Conservation (phyloP, 2,888 invertebrate genomes). For the Endomychus coccineus region DNA sequence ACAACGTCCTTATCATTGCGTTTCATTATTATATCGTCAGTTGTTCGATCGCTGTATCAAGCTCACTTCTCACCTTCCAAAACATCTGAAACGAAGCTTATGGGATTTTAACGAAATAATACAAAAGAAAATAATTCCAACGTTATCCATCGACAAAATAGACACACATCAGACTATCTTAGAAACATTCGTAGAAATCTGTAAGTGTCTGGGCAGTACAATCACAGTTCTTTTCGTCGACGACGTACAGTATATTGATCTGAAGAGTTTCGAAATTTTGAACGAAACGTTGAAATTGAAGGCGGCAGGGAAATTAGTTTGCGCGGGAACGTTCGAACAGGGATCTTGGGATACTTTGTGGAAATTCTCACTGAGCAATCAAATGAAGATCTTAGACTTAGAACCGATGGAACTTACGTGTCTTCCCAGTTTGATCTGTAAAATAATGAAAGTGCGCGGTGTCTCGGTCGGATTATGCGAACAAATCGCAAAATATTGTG, state of each 20-base stretch:
- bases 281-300: conserved; percentile 16
- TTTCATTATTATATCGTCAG: conserved; percentile 42
- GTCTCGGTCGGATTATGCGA: conserved; percentile 49
- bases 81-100: conserved; percentile 24
- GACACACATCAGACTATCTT: not conserved
- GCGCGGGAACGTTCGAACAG: conserved; percentile 27
- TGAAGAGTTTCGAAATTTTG: conserved; percentile 40
- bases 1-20: conserved; percentile 44
- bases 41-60: conserved; percentile 29
- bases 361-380: conserved; percentile 41
- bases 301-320: conserved; percentile 18
- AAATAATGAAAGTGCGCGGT: conserved; percentile 52
- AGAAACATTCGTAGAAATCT: conserved; percentile 23
- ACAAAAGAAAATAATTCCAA: conserved; percentile 14
- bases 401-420: conserved; percentile 40
- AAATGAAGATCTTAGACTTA: conserved; percentile 44
- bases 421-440: conserved; percentile 51
- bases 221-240: conserved; percentile 30
- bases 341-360: conserved; percentile 39
- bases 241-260: conserved; percentile 42
- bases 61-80: not conserved
- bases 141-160: not conserved
- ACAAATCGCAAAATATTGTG: conserved; percentile 44
- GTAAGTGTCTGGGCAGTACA: conserved; percentile 12
- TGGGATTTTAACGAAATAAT: conserved; percentile 27